Evolutionary conservation across 64 coral and sea anemone genomes (phyloP).

Genomic region (Dendrophyllia cribrosa): DNA sequence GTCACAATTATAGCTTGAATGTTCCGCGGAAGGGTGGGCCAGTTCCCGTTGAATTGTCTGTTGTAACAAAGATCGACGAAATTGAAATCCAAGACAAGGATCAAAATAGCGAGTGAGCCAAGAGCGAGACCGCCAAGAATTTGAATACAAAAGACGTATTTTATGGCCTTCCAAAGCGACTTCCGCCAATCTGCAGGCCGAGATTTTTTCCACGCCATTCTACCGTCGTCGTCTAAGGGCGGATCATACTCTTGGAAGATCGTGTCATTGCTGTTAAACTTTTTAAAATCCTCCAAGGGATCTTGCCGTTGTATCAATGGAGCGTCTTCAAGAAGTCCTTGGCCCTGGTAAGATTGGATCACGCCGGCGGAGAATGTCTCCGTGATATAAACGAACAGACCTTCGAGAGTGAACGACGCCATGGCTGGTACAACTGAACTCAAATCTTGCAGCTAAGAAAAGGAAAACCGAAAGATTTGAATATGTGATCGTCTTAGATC

Average conservation of each 20-base stretch:
- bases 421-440: neutral
- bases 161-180: constrained; percentile 23
- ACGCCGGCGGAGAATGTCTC: neutral
- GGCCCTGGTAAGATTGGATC: neutral
- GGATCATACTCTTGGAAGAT: constrained; percentile 84
- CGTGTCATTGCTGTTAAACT: constrained; percentile 62
- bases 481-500: no score
- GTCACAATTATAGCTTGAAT: constrained; percentile 69
- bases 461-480: neutral
- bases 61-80: constrained; percentile 63
- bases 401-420: neutral
- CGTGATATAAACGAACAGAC: neutral
- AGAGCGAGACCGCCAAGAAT: constrained; percentile 40
- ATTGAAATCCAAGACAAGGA: constrained; percentile 73
- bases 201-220: constrained; percentile 40
- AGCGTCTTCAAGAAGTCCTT: neutral
- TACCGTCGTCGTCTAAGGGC: neutral
- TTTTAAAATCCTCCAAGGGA: constrained; percentile 60
- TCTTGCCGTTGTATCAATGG: neutral
- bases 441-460: neutral
- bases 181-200: constrained; percentile 12
- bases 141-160: constrained; percentile 32
- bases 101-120: constrained; percentile 48
- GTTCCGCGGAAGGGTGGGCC: constrained; percentile 41
- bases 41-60: constrained; percentile 39